Percentiles rank a stretch among this genome's conserved stretches.
These are phyloP conservation scores for Steatornis caripensis DNA, from an alignment of 2,113 vertebrate species.

Conservation along the genomic window DNA sequence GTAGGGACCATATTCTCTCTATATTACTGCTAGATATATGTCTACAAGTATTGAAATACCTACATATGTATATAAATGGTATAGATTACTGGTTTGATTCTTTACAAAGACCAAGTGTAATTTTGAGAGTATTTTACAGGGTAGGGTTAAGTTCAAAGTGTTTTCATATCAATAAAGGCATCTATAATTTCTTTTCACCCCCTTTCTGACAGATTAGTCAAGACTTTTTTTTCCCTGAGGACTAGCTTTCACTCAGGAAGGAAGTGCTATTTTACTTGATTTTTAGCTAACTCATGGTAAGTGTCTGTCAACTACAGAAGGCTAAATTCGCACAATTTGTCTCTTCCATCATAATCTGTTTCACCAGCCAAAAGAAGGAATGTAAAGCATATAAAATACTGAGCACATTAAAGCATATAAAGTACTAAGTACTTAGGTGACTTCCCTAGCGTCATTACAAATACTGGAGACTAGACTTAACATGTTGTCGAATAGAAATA, in stretches of 20 bases:
- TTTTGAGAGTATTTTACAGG: background rate
- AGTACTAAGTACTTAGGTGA: background rate
- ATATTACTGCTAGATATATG: background rate
- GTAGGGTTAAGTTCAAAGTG: background rate
- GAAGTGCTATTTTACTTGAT: background rate
- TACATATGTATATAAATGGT: background rate
- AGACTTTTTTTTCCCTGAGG: background rate
- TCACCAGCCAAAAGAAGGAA: background rate
- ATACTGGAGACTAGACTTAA: background rate
- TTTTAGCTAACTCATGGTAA: background rate
- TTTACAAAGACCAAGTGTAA: background rate
- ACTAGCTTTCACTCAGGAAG: background rate
- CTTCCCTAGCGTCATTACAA: background rate
- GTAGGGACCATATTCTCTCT: background rate
- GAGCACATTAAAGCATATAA: background rate
- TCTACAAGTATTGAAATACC: background rate
- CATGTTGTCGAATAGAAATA: background rate
- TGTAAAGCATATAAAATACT: background rate
- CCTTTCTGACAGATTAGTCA: background rate
- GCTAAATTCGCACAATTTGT: background rate
- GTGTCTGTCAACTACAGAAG: background rate
- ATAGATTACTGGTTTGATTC: background rate
- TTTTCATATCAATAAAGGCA: background rate
- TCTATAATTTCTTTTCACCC: background rate
- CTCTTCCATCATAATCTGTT: background rate